These are phyloP conservation scores for Perca fluviatilis DNA, from an alignment of 2,113 vertebrate genomes.

Conservation along the genomic window DNA sequence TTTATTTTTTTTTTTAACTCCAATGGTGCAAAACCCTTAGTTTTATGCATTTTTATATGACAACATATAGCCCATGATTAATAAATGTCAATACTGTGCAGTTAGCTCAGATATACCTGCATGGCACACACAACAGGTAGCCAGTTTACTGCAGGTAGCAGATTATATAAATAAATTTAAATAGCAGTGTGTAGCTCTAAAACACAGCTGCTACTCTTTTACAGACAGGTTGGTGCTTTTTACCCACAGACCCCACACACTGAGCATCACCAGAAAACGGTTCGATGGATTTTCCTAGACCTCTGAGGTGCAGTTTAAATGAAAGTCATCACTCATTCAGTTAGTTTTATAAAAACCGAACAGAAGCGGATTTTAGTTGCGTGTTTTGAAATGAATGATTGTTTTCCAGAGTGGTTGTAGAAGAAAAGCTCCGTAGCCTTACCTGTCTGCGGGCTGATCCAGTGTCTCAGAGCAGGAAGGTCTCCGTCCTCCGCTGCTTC, in stretches of 20 bases:
- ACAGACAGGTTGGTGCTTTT: too few species aligned
- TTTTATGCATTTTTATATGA: neutral
- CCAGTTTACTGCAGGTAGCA: constrained; percentile 22
- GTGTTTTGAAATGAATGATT: neutral
- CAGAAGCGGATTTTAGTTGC: neutral
- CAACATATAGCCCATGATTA: neutral
- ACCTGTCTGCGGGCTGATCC: constrained; percentile 73
- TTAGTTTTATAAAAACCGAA: constrained; percentile 5
- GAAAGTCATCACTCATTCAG: neutral
- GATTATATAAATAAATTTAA: constrained; percentile 42
- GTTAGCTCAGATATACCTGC: neutral
- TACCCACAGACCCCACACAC: constrained; percentile 44
- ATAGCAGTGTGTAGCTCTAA: neutral
- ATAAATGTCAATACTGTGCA: neutral
- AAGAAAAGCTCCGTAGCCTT: constrained; percentile 31
- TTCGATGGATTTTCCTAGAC: neutral
- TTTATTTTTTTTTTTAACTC: neutral
- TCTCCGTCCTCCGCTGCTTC: constrained; percentile 70
- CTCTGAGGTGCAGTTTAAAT: neutral
- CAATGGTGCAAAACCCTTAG: constrained; percentile 1
- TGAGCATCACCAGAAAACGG: neutral
- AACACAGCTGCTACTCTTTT: constrained; percentile 23
- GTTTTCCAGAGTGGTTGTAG: neutral
- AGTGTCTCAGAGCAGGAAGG: constrained; percentile 67
- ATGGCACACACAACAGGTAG: constrained; percentile 64